Percentiles rank a stretch among this genome's conserved stretches.
phyloP scores from a whole-genome alignment of 2,888 invertebrate species.

The Euclidia mi region DNA sequence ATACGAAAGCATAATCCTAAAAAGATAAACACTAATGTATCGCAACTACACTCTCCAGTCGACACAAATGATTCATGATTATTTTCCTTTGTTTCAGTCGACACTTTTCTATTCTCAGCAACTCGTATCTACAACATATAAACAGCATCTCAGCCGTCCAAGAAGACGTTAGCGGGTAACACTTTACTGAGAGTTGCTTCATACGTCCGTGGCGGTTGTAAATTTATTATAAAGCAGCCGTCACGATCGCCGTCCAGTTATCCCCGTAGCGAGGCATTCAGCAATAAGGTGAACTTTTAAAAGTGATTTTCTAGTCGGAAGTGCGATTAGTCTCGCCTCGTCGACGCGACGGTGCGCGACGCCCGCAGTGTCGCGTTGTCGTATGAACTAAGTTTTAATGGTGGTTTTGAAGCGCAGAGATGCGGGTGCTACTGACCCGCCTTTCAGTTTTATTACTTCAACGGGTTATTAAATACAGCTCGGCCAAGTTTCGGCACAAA shows the following conservation, averaged over 20 bases:
- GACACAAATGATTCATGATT: too few species aligned
- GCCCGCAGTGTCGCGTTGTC: conserved; percentile 48
- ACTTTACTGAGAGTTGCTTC: conserved; percentile 1
- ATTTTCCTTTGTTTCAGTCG: too few species aligned
- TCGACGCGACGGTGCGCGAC: conserved; percentile 28
- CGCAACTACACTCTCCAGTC: too few species aligned
- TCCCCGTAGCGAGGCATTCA: conserved; percentile 29
- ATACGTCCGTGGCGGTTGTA: conserved; percentile 17
- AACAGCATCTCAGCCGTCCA: neutral
- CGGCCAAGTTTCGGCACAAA: conserved; percentile 19
- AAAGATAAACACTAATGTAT: too few species aligned
- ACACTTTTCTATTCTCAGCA: too few species aligned
- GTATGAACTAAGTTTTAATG: conserved; percentile 75
- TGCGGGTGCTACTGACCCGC: conserved; percentile 57
- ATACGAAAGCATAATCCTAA: too few species aligned
- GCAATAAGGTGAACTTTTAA: conserved; percentile 59
- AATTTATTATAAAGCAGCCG: conserved; percentile 39
- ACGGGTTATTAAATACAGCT: conserved; percentile 35
- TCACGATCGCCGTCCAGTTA: conserved; percentile 30
- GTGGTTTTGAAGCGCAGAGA: conserved; percentile 64
- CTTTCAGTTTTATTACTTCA: conserved; percentile 41
- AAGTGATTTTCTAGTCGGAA: conserved; percentile 55
- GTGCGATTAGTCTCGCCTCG: conserved; percentile 58
- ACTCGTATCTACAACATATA: neutral
- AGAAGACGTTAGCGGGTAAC: neutral